phyloP scores from a whole-genome alignment of 2,113 vertebrate genomes.

The Crotalus horridus region DNA sequence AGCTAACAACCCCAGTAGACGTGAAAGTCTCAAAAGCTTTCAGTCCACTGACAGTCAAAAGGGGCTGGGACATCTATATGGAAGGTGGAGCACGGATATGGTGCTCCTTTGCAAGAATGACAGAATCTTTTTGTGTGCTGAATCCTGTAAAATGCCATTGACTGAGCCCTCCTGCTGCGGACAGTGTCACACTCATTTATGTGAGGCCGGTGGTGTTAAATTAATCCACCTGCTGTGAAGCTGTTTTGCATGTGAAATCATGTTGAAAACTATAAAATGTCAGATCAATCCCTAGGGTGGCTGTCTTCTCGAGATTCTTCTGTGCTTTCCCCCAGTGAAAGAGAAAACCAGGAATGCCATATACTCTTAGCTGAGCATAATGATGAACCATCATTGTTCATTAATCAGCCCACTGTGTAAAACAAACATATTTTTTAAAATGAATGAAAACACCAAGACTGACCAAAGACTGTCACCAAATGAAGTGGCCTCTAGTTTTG shows the following conservation, averaged over 20 bases:
- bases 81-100: neutral
- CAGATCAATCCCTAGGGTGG: constrained; percentile 38
- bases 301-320: constrained; percentile 42
- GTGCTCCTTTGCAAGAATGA: neutral
- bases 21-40: constrained; percentile 11
- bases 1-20: constrained; percentile 3
- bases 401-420: neutral
- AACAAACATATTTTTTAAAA: neutral
- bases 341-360: constrained; percentile 48
- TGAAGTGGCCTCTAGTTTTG: neutral
- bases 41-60: neutral
- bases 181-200: constrained; percentile 15
- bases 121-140: constrained; percentile 46
- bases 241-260: constrained; percentile 47
- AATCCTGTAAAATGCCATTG: constrained; percentile 46
- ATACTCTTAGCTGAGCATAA: neutral
- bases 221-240: constrained; percentile 54
- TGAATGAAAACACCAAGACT: neutral
- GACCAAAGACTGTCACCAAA: neutral
- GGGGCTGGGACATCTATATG: neutral
- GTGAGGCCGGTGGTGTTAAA: constrained; percentile 36
- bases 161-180: constrained; percentile 36
- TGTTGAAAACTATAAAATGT: constrained; percentile 47
- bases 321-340: neutral
- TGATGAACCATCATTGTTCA: neutral